A percentile compares a stretch with the other conserved stretches of the same genome.
phyloP scores from a whole-genome alignment of 2,113 vertebrate species.

The Leptodactylus fuscus region DNA sequence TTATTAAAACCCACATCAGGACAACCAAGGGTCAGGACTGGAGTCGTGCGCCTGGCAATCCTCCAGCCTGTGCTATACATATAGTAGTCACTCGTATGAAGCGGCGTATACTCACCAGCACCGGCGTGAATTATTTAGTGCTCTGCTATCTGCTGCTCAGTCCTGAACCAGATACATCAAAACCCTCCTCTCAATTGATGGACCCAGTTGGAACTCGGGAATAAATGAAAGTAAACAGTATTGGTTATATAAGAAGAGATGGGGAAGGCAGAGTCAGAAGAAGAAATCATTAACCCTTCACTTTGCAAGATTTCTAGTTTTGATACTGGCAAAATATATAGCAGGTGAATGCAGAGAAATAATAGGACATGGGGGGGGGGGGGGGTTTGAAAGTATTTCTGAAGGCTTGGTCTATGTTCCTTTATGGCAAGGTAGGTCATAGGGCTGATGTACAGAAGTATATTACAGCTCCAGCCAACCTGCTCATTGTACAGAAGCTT shows the following conservation, averaged over 20 bases:
- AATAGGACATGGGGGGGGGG: too few relatives aligned
- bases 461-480: too few relatives aligned
- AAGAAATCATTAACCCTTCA: neutral
- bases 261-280: neutral
- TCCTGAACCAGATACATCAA: conserved; percentile 40
- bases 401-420: neutral
- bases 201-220: neutral
- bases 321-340: neutral
- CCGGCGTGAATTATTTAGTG: conserved; percentile 38
- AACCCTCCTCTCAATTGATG: conserved; percentile 2
- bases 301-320: neutral
- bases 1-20: neutral
- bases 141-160: neutral
- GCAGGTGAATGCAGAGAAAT: neutral
- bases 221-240: conserved; percentile 21
- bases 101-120: neutral
- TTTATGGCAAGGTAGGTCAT: too few relatives aligned
- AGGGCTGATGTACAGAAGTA: too few relatives aligned
- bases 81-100: neutral
- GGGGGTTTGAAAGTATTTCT: too few relatives aligned
- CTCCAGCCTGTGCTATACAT: neutral
- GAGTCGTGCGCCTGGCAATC: neutral
- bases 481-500: too few relatives aligned
- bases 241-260: conserved; percentile 11
- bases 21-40: neutral